These are phyloP conservation scores for Drosophila anomelani DNA, from an alignment of 2,888 invertebrate species.

Conservation along the genomic window DNA sequence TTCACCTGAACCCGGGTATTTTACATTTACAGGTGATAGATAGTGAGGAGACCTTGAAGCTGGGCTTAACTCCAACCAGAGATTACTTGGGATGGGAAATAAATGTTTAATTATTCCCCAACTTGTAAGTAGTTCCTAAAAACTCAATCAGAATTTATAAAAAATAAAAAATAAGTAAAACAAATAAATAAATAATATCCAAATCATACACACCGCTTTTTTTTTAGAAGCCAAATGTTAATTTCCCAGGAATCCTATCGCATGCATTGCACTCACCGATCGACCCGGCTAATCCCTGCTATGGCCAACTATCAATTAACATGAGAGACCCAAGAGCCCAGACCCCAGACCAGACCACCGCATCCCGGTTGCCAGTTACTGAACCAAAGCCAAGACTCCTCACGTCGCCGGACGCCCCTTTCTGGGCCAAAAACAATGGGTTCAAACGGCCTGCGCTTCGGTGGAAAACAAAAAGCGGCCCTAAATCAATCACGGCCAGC, in stretches of 20 bases:
- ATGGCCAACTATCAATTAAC: constrained; percentile 46
- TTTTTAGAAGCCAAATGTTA: background rate
- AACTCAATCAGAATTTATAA: background rate
- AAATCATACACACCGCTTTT: background rate
- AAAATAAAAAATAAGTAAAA: background rate
- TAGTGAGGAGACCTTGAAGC: background rate
- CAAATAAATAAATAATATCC: background rate
- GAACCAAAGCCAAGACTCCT: constrained; percentile 1
- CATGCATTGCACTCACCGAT: background rate
- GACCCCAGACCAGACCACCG: background rate
- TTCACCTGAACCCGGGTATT: constrained; percentile 19
- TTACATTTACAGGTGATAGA: constrained; percentile 25
- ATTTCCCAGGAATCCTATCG: background rate
- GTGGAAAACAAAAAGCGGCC: constrained; percentile 72
- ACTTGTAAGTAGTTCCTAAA: background rate
- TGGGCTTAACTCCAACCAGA: background rate
- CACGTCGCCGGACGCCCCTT: constrained; percentile 54
- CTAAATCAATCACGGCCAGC: constrained; percentile 77
- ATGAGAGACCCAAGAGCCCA: constrained; percentile 28
- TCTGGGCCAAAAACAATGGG: constrained; percentile 76
- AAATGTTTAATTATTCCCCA: too few species aligned
- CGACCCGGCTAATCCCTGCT: background rate
- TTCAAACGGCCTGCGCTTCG: constrained; percentile 77
- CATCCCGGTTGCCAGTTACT: constrained; percentile 4
- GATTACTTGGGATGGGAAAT: background rate